These are phyloP conservation scores for Fabriciana adippe DNA, from an alignment of 2,888 invertebrate genomes.

Conservation along the genomic window DNA sequence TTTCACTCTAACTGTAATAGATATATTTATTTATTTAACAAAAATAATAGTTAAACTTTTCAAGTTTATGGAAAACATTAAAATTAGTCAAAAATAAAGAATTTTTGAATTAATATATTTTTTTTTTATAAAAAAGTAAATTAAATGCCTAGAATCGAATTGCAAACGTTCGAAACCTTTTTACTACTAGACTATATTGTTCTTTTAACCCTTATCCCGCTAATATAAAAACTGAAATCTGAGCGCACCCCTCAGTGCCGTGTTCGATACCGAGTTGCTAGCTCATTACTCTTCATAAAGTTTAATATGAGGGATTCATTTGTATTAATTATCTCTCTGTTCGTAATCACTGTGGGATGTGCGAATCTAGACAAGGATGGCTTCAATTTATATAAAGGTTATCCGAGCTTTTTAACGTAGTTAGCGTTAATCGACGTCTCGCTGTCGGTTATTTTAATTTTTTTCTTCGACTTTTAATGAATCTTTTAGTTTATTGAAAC, in stretches of 20 bases:
- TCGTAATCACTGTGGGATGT: conserved; percentile 51
- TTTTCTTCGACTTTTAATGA: too few species aligned
- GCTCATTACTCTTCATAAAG: conserved; percentile 54
- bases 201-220: conserved; percentile 31
- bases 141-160: conserved; percentile 43
- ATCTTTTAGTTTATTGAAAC: neutral
- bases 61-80: too few species aligned
- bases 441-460: too few species aligned
- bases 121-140: neutral
- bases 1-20: too few species aligned
- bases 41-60: too few species aligned
- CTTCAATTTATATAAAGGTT: conserved; percentile 77
- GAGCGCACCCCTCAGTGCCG: conserved; percentile 46
- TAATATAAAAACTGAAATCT: conserved; percentile 59
- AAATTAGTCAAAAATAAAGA: too few species aligned
- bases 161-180: conserved; percentile 7
- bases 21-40: too few species aligned
- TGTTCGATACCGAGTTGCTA: conserved; percentile 29
- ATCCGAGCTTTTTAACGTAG: conserved; percentile 1
- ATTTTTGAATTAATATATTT: neutral
- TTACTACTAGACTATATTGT: conserved; percentile 34
- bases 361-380: conserved; percentile 67
- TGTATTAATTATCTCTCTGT: conserved; percentile 63
- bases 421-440: neutral
- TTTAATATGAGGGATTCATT: conserved; percentile 67